Percentiles rank a stretch among this genome's conserved stretches.
Conservation (phyloP, 2,888 invertebrate species). For the Phasia obesa region DNA sequence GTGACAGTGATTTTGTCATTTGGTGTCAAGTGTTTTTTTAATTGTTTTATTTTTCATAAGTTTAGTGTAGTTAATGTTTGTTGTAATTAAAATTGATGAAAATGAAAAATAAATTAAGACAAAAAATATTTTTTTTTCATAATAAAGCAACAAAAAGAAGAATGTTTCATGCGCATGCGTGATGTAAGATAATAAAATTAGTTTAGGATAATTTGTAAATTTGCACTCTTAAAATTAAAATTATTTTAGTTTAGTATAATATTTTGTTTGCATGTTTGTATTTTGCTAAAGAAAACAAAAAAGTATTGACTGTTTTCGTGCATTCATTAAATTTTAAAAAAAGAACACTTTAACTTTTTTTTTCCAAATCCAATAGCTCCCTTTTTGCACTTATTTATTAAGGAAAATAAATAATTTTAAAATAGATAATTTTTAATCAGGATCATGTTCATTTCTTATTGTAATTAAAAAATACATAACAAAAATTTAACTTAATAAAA, state of each 20-base stretch:
- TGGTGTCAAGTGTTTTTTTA: conserved; percentile 56
- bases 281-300: background rate
- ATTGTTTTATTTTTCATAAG: conserved; percentile 57
- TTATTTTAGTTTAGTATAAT: conserved; percentile 43
- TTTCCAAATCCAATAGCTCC: background rate
- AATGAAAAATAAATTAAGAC: conserved; percentile 45
- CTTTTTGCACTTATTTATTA: background rate
- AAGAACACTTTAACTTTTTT: background rate
- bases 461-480: too few species aligned
- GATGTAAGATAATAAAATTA: conserved; percentile 82
- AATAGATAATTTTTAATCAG: too few species aligned
- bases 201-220: conserved; percentile 77
- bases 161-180: conserved; percentile 83
- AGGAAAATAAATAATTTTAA: background rate
- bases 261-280: background rate
- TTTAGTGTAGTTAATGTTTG: conserved; percentile 59
- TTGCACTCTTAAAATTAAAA: conserved; percentile 75
- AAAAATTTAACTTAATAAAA: too few species aligned
- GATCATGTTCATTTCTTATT: too few species aligned
- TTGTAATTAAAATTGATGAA: conserved; percentile 35
- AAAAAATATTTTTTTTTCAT: conserved; percentile 29
- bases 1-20: conserved; percentile 60
- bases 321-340: conserved; percentile 8
- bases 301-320: conserved; percentile 41
- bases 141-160: conserved; percentile 71